Base-by-base conservation (phyloP, 2,113 vertebrate species). In the Corydoras sp. region DNA sequence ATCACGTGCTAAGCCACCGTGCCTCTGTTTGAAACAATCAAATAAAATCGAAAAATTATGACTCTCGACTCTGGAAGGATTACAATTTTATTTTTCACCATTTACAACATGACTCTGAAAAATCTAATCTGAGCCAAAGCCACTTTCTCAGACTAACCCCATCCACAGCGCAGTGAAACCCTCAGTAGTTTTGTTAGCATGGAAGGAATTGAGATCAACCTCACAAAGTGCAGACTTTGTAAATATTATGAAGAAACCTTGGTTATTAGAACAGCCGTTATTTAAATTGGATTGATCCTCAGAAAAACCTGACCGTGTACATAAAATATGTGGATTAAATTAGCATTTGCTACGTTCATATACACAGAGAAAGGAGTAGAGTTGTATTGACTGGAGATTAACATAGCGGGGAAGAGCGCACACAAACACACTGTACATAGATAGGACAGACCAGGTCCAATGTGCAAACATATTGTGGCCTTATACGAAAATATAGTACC, bases 331-430 rank as follows among this genome's bases (percentile, higher is more conserved):
- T 61, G 30, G 55, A 63, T 50, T 10, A 30, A 78, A 61, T 55
- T 15, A 35, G 78, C 77, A 50, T 60, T 65, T 58, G 63, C 71
- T 71, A 78, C 58, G 72, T 83, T 75, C 64, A 75, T 73, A 67
- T 30, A 69, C 55, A 58, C 66, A 53, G 48, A 65, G n/a, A 35
- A 24, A 53, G 56, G 72, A 56, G 67, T 59, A 73, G 63, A 66
- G 67, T 32, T 73, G 62, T 50, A 61, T 65, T 75, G 72, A 73
- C 15, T 65, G 68, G 67, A 49, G 65, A 85, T 74, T 81, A 84
- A 79, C 86, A 82, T 91, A 89, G 63, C 31, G 50, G 66, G 49
- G 90, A 90, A 89, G 88, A 75, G 76, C 30, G 50, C 31, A 10
- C 64, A 31, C 50, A 78, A 73, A 76, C 73, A 74, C 65, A 35